Conservation (phyloP, 2,113 vertebrate genomes). For the Pteropus alecto region DNA sequence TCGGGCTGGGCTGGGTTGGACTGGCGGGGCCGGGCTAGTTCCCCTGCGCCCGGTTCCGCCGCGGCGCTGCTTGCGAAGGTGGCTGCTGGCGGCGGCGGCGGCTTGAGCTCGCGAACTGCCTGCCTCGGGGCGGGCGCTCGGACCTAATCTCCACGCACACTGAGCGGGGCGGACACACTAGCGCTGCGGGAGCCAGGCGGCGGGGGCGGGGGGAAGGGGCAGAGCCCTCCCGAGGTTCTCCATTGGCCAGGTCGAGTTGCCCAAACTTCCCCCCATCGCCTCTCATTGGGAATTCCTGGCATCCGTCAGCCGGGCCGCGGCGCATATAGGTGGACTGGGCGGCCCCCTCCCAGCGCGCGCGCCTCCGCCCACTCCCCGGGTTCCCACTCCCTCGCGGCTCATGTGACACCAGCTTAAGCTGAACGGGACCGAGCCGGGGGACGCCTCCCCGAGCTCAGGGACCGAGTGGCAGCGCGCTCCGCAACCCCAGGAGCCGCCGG, state of each 20-base stretch:
- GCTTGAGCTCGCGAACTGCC: constrained; percentile 40
- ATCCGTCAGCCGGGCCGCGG: constrained; percentile 71
- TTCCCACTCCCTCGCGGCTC: constrained; percentile 66
- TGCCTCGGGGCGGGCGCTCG: neutral
- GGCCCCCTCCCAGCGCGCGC: constrained; percentile 4
- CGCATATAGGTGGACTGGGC: constrained; percentile 69
- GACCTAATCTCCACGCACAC: constrained; percentile 62
- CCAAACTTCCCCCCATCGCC: constrained; percentile 74
- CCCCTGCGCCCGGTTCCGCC: constrained; percentile 58
- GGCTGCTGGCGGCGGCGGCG: neutral
- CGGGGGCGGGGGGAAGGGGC: constrained; percentile 56
- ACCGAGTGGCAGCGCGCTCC: neutral
- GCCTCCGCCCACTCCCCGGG: constrained; percentile 57
- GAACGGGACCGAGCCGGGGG: constrained; percentile 31
- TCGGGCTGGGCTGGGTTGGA: neutral
- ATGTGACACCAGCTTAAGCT: constrained; percentile 71
- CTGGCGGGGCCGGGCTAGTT: constrained; percentile 37
- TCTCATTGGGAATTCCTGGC: constrained; percentile 78
- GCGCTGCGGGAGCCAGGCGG: constrained; percentile 66
- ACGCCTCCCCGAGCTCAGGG: constrained; percentile 28
- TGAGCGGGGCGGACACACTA: constrained; percentile 40
- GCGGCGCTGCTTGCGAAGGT: constrained; percentile 41
- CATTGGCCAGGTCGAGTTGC: constrained; percentile 79
- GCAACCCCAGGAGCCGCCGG: neutral
- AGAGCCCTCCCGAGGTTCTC: constrained; percentile 66